Evolutionary conservation across 2,797 vertebrate genomes (phyloP).

Genomic region (Galagoides demidoff): DNA sequence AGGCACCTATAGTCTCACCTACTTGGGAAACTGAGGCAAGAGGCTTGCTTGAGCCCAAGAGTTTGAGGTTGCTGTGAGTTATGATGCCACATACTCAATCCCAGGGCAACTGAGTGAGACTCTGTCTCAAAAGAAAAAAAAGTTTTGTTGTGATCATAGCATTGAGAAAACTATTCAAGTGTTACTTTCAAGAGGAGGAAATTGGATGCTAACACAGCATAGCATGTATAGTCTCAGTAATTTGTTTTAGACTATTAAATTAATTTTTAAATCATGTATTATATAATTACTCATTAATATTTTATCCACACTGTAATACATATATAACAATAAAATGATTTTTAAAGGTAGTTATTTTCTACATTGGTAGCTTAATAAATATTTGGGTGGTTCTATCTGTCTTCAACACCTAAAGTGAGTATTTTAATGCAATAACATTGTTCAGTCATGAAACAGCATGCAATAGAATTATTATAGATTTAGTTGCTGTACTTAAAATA

Average conservation of each 20-base stretch:
- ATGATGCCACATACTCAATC: too few species aligned
- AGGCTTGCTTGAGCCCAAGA: too few species aligned
- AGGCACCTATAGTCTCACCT: too few species aligned
- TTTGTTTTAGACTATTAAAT: constrained; percentile 36
- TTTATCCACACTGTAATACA: constrained; percentile 2
- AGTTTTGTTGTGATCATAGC: constrained; percentile 31
- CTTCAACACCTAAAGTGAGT: constrained; percentile 32
- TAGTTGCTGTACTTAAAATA: background rate
- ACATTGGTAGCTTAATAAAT: background rate
- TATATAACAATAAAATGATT: constrained; percentile 13
- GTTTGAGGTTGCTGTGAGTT: too few species aligned
- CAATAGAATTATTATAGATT: constrained; percentile 41
- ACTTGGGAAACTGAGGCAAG: too few species aligned
- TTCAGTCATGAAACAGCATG: background rate
- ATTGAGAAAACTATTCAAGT: constrained; percentile 36
- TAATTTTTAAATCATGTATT: background rate
- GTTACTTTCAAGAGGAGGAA: background rate
- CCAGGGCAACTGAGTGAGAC: too few species aligned
- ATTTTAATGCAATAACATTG: constrained; percentile 38
- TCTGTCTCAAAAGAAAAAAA: too few species aligned
- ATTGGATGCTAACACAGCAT: background rate
- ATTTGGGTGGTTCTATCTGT: background rate
- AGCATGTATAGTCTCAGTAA: background rate
- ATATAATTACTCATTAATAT: constrained; percentile 43
- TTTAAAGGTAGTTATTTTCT: constrained; percentile 53